Evolutionary conservation across 2,888 invertebrate species (phyloP).

Genomic region (Calameuta idolon): DNA sequence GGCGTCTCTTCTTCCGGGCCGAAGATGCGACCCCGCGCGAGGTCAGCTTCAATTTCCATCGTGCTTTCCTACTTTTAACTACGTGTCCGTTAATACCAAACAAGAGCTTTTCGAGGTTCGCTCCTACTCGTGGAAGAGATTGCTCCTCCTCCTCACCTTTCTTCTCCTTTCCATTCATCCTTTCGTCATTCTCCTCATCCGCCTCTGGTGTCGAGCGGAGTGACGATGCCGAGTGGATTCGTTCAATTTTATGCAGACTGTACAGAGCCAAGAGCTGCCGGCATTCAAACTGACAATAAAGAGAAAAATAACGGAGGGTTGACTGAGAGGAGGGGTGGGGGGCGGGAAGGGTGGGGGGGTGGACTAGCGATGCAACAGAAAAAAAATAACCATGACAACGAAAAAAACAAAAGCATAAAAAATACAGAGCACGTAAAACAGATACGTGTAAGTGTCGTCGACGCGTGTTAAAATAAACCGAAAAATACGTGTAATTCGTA

Average conservation of each 20-base stretch:
- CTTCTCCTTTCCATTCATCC: background rate
- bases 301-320: background rate
- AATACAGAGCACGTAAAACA: background rate
- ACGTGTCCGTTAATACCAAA: slow-evolving; percentile 37
- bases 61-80: slow-evolving; percentile 20
- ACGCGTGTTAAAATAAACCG: background rate
- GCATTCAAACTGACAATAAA: background rate
- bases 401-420: background rate
- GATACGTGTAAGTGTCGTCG: background rate
- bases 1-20: background rate
- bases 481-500: background rate
- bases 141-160: slow-evolving; percentile 2
- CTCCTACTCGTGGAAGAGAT: slow-evolving; percentile 34
- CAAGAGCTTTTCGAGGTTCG: slow-evolving; percentile 40
- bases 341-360: too few relatives aligned
- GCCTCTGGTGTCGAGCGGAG: background rate
- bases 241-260: background rate
- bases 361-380: background rate
- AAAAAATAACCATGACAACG: background rate
- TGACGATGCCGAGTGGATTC: background rate
- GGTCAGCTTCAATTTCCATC: slow-evolving; percentile 15
- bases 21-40: background rate
- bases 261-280: background rate
- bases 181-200: background rate
- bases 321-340: too few relatives aligned